Conservation (phyloP, 1,140 invertebrate genomes). For the Bombus breviceps region DNA sequence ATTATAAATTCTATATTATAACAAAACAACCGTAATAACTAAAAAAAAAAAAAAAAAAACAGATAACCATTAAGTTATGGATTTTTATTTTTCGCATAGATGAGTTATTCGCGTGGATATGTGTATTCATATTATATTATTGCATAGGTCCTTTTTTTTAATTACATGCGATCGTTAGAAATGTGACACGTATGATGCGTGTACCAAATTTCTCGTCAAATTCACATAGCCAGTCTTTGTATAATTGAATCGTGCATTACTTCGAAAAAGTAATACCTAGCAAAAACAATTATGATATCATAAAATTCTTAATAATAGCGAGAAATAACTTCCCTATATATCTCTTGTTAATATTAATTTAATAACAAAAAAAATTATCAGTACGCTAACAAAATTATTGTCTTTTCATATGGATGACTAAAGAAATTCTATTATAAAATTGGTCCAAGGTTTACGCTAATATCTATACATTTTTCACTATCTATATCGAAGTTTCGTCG, state of each 20-base stretch:
- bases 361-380: slow-evolving; percentile 37
- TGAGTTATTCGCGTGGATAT: not conserved
- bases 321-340: not conserved
- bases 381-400: slow-evolving; percentile 69
- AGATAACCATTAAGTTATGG: slow-evolving; percentile 40
- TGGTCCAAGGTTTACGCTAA: slow-evolving; percentile 65
- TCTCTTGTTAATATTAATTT: slow-evolving; percentile 36
- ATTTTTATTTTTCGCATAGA: slow-evolving; percentile 29
- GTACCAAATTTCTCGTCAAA: not conserved
- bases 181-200: not conserved
- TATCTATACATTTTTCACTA: slow-evolving; percentile 5
- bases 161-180: not conserved
- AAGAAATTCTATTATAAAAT: slow-evolving; percentile 56
- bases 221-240: slow-evolving; percentile 17
- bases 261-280: slow-evolving; percentile 34
- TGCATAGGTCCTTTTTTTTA: not conserved
- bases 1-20: slow-evolving; percentile 46
- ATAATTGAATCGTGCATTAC: not conserved
- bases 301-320: slow-evolving; percentile 36
- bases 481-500: slow-evolving; percentile 4
- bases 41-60: slow-evolving; percentile 40
- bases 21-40: slow-evolving; percentile 46
- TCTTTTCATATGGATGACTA: slow-evolving; percentile 56
- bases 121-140: not conserved
- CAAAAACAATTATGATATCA: slow-evolving; percentile 34